These are phyloP conservation scores for Tragopan temminckii DNA, from an alignment of 2,797 vertebrate species.

Conservation along the genomic window DNA sequence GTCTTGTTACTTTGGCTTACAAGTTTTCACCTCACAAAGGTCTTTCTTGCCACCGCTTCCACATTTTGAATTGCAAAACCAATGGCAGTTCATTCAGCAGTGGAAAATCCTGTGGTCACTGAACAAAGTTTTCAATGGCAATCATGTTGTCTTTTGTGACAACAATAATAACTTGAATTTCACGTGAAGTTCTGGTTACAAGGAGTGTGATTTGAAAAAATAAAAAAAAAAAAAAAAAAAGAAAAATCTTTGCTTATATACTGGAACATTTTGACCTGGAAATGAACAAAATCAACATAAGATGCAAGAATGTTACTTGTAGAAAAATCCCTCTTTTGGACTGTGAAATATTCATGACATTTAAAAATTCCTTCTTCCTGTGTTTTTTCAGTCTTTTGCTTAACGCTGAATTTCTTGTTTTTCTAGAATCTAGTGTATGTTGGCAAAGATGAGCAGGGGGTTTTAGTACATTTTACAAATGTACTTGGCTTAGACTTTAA, in stretches of 20 bases:
- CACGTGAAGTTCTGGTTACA: slow-evolving; percentile 19
- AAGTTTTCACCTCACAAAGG: not conserved
- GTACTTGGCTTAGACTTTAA: not conserved
- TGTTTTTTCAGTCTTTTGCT: slow-evolving; percentile 38
- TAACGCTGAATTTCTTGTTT: slow-evolving; percentile 15
- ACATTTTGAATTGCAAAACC: not conserved
- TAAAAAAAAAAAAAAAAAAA: too few species aligned
- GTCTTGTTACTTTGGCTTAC: not conserved
- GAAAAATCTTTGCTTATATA: not conserved
- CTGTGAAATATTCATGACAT: slow-evolving; percentile 26
- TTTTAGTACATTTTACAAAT: slow-evolving; percentile 12
- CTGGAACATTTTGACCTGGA: slow-evolving; percentile 54
- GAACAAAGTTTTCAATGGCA: not conserved
- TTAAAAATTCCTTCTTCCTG: slow-evolving; percentile 30
- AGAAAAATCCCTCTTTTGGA: slow-evolving; percentile 11
- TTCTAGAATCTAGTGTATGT: not conserved
- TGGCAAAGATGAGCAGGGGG: not conserved
- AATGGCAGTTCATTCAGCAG: not conserved
- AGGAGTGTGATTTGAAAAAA: not conserved
- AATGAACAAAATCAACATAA: not conserved
- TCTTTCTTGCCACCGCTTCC: not conserved
- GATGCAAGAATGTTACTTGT: slow-evolving; percentile 40
- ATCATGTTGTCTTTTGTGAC: not conserved
- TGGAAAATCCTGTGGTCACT: not conserved
- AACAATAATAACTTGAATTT: not conserved